phyloP scores from a whole-genome alignment of 2,888 invertebrate species.

The Allolobophora icterica region DNA sequence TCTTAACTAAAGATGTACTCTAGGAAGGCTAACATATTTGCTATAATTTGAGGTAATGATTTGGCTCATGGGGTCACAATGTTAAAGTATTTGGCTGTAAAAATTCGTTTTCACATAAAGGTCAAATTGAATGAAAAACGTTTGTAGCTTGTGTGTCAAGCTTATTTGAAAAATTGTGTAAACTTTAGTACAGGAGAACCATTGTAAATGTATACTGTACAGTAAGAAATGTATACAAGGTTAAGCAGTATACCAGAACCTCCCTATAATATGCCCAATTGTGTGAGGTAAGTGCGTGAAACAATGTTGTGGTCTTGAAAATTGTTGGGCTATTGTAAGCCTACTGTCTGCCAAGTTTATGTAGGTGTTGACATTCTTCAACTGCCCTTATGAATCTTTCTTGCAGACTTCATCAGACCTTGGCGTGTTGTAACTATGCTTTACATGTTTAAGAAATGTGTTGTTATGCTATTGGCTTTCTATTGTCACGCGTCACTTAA shows the following conservation, averaged over 20 bases:
- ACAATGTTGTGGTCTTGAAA: background rate
- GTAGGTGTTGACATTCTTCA: background rate
- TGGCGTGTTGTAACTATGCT: background rate
- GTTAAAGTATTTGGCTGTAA: background rate
- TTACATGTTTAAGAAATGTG: background rate
- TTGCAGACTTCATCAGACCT: too few relatives aligned
- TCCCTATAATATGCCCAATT: background rate
- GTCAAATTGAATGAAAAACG: background rate
- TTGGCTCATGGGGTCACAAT: background rate
- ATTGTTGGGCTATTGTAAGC: background rate
- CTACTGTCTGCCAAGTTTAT: background rate
- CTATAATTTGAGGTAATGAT: background rate
- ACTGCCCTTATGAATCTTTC: background rate
- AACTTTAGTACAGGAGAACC: background rate
- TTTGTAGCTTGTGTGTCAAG: background rate
- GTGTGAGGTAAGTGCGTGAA: background rate
- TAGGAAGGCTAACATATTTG: background rate
- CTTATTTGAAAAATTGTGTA: background rate
- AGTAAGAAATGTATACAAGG: background rate
- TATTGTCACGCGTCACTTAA: background rate
- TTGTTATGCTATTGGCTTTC: background rate
- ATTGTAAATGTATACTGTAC: background rate
- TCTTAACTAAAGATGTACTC: background rate
- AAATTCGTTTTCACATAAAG: background rate
- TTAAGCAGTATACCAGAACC: background rate